Conservation (phyloP, 2,113 vertebrate species). For the Grus americana region DNA sequence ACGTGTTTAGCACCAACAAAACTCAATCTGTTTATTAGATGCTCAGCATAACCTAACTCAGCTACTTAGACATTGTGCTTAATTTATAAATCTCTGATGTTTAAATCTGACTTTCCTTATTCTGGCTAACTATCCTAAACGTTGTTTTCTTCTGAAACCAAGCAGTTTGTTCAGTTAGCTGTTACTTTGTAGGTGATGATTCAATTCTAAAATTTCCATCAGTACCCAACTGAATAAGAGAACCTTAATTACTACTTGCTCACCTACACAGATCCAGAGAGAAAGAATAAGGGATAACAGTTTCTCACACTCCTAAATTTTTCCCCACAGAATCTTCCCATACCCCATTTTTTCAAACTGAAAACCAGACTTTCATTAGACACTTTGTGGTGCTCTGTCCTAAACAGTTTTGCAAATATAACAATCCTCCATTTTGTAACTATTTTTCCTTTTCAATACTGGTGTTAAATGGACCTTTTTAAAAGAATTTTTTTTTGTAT, state of each 20-base stretch:
- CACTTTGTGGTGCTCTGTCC: not conserved
- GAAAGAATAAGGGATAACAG: not conserved
- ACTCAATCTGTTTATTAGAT: not conserved
- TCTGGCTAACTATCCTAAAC: not conserved
- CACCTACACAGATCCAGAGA: not conserved
- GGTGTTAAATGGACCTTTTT: not conserved
- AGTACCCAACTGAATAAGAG: not conserved
- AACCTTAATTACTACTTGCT: not conserved
- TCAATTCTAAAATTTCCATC: not conserved
- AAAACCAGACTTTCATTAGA: not conserved
- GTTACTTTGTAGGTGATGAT: not conserved
- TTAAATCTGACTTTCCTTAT: not conserved
- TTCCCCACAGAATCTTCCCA: not conserved
- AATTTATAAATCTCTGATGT: not conserved
- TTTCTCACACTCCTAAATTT: not conserved
- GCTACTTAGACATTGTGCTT: not conserved
- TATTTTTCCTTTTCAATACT: not conserved
- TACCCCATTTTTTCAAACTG: not conserved
- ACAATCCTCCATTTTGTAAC: not conserved
- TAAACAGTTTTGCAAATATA: not conserved
- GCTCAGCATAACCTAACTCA: not conserved
- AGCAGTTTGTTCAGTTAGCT: not conserved
- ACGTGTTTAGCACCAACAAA: not conserved
- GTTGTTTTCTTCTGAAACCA: not conserved
- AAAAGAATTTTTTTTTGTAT: too few relatives aligned